These are phyloP conservation scores for Amaurobius ferox DNA, from an alignment of 2,888 invertebrate genomes.

Conservation along the genomic window DNA sequence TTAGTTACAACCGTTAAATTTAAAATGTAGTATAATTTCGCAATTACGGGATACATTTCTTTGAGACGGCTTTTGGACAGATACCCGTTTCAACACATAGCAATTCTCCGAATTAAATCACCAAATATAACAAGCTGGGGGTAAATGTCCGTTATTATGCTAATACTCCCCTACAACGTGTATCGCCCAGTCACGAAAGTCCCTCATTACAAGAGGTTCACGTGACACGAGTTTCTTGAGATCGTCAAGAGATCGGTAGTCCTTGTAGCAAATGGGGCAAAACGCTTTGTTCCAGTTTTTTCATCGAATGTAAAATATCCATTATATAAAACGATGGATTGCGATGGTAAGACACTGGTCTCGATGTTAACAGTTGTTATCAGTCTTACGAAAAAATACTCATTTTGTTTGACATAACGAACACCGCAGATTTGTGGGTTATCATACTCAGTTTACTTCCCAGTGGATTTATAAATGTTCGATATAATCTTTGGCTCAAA, in stretches of 20 bases:
- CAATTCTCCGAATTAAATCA: constrained; percentile 55
- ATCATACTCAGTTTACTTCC: too few relatives aligned
- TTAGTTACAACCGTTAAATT: constrained; percentile 3
- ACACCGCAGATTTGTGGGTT: too few relatives aligned
- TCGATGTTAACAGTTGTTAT: too few relatives aligned
- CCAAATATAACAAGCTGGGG: constrained; percentile 61
- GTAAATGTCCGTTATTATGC: constrained; percentile 69
- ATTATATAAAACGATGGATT: too few relatives aligned
- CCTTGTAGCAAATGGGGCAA: too few relatives aligned
- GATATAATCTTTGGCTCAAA: too few relatives aligned
- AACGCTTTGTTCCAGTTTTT: too few relatives aligned
- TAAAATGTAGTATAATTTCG: constrained; percentile 42
- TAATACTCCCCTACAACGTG: constrained; percentile 45
- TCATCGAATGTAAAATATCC: too few relatives aligned
- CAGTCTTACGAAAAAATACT: too few relatives aligned
- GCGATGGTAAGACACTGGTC: too few relatives aligned
- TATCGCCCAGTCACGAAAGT: constrained; percentile 52
- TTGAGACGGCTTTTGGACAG: neutral
- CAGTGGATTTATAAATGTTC: too few relatives aligned
- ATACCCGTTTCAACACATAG: neutral
- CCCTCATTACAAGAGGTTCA: constrained; percentile 43
- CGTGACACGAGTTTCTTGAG: neutral
- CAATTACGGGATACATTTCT: constrained; percentile 29
- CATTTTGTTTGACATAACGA: too few relatives aligned
- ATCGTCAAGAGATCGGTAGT: neutral